Evolutionary conservation across 2,888 invertebrate genomes (phyloP).

Genomic region (Creontiades dilutus): DNA sequence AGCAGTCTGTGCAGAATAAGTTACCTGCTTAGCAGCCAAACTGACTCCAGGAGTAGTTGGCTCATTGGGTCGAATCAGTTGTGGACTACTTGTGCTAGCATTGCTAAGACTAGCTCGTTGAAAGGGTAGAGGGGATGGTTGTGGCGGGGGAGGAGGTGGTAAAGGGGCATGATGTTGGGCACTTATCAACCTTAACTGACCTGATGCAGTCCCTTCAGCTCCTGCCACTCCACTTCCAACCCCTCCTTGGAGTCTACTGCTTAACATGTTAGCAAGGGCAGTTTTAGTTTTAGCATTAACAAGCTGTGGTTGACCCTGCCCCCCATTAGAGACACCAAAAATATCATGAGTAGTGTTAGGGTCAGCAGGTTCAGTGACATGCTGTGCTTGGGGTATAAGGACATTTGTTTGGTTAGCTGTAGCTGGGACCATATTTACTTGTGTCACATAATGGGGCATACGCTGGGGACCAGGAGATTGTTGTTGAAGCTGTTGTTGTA

Average conservation of each 20-base stretch:
- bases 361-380: conserved; percentile 70
- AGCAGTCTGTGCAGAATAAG: conserved; percentile 76
- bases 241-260: conserved; percentile 84
- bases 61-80: conserved; percentile 48
- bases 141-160: conserved; percentile 73
- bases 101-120: conserved; percentile 76
- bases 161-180: conserved; percentile 86
- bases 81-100: conserved; percentile 74
- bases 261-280: conserved; percentile 95
- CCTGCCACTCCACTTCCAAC: conserved; percentile 77
- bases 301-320: conserved; percentile 78
- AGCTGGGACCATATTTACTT: conserved; percentile 70
- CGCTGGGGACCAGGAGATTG: conserved; percentile 77
- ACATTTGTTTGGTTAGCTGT: conserved; percentile 68
- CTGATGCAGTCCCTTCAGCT: conserved; percentile 79
- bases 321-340: conserved; percentile 72
- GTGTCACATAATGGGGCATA: conserved; percentile 77
- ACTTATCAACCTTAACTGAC: conserved; percentile 86
- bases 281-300: conserved; percentile 96
- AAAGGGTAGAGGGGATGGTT: conserved; percentile 70
- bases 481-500: conserved; percentile 79
- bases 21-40: conserved; percentile 71
- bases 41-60: conserved; percentile 59
- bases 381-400: conserved; percentile 72
- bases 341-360: conserved; percentile 63